A percentile compares a stretch with the other conserved stretches of the same genome.
Conservation (phyloP, 2,888 invertebrate species). For the Nomada hirtipes region DNA sequence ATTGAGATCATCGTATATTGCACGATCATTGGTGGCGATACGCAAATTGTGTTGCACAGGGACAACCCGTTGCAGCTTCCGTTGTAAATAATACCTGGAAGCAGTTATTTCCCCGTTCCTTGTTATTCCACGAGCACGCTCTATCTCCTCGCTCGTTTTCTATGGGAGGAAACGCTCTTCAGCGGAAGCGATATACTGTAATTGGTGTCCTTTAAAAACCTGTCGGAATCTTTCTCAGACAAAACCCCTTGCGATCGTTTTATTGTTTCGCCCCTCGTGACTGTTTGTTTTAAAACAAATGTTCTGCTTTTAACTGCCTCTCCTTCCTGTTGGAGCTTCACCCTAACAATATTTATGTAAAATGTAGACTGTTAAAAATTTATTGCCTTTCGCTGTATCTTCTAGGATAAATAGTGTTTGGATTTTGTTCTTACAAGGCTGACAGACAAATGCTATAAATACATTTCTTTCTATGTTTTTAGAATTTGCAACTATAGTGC, state of each 20-base stretch:
- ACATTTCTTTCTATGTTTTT: too few species aligned
- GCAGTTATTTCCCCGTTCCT: constrained; percentile 37
- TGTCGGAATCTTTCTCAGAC: constrained; percentile 12
- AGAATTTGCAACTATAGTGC: too few species aligned
- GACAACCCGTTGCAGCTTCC: neutral
- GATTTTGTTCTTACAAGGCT: too few species aligned
- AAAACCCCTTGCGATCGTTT: constrained; percentile 17
- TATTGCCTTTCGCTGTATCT: neutral
- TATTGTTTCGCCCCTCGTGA: neutral
- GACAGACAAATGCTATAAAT: too few species aligned
- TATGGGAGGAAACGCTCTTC: constrained; percentile 47
- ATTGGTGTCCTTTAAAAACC: constrained; percentile 53
- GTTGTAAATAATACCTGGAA: constrained; percentile 14
- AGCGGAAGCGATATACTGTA: constrained; percentile 56
- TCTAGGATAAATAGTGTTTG: too few species aligned
- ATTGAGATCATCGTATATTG: too few species aligned
- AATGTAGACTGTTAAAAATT: neutral
- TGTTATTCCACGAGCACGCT: constrained; percentile 32
- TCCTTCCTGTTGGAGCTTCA: neutral
- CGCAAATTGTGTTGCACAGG: neutral
- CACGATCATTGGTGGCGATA: neutral
- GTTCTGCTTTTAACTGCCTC: neutral
- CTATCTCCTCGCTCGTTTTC: constrained; percentile 27
- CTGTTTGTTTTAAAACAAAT: neutral
- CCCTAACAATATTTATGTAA: neutral